Evolutionary conservation across 2,113 vertebrate species (phyloP).

Genomic region (Xyliphius kryptos): DNA sequence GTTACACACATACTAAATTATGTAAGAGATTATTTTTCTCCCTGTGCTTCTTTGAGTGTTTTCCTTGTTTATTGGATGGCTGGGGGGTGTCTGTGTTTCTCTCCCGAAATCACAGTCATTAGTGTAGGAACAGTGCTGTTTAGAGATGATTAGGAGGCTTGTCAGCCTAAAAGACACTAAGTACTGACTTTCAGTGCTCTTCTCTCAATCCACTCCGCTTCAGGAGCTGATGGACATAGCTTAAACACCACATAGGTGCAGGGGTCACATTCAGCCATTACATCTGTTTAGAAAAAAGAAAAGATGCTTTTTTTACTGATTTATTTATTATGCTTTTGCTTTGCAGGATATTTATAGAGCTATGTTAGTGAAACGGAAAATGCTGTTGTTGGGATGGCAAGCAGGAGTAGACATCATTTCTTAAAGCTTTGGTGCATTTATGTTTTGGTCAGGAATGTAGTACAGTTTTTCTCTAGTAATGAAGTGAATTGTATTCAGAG

Average conservation of each 20-base stretch:
- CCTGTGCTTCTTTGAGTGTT: conserved; percentile 5
- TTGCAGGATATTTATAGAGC: conserved; percentile 3
- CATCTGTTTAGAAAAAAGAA: neutral
- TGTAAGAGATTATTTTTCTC: conserved; percentile 15
- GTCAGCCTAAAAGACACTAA: conserved; percentile 39
- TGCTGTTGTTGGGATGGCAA: neutral
- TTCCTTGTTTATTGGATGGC: conserved; percentile 7
- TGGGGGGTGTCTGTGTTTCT: conserved; percentile 18
- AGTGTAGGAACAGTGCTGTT: conserved; percentile 34
- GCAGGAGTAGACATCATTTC: neutral
- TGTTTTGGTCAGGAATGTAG: neutral
- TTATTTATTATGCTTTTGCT: neutral
- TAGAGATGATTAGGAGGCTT: conserved; percentile 29
- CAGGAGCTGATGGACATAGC: conserved; percentile 12
- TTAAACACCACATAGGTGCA: conserved; percentile 21
- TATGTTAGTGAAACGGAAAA: neutral
- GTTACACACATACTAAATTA: conserved; percentile 15
- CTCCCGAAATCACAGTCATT: conserved; percentile 43
- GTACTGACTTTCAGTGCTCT: conserved; percentile 30
- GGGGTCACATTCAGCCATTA: no score
- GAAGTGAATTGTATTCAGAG: neutral
- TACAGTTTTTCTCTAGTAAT: neutral
- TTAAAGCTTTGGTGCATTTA: neutral
- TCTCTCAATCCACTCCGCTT: neutral
- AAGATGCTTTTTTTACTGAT: neutral